Percentiles rank a stretch among this genome's conserved stretches.
These are phyloP conservation scores for Nymphalis c-album DNA, from an alignment of 2,888 invertebrate species.

Conservation along the genomic window DNA sequence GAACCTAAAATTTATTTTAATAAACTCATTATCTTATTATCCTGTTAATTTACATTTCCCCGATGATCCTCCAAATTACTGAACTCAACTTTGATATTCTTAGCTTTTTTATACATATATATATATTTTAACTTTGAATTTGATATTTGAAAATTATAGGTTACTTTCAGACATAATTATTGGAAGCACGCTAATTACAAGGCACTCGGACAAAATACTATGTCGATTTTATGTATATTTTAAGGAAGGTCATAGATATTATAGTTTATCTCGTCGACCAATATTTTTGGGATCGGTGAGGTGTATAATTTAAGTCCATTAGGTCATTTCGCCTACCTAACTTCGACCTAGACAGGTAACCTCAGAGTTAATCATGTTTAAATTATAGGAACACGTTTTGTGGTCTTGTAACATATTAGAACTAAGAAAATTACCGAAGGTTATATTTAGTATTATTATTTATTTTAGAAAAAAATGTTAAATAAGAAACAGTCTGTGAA, in stretches of 20 bases:
- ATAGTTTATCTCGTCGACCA: background rate
- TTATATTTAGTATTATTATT: background rate
- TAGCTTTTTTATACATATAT: background rate
- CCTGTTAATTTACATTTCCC: background rate
- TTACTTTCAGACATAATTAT: background rate
- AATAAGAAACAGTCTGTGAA: too few species aligned
- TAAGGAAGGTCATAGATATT: background rate
- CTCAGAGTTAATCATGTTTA: constrained; percentile 18
- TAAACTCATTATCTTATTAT: background rate
- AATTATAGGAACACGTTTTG: constrained; percentile 24
- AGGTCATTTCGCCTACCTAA: constrained; percentile 18
- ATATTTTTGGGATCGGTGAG: constrained; percentile 3
- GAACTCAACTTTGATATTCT: background rate
- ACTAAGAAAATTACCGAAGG: constrained; percentile 14
- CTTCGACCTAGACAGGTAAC: constrained; percentile 19
- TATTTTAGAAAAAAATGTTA: too few species aligned
- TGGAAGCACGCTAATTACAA: background rate
- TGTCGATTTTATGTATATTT: background rate
- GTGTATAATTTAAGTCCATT: constrained; percentile 21
- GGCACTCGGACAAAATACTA: background rate
- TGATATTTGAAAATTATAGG: background rate
- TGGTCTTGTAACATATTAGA: constrained; percentile 20
- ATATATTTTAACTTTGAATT: background rate
- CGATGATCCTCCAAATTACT: background rate
- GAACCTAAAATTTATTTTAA: background rate